A percentile compares a stretch with the other conserved stretches of the same genome.
Evolutionary conservation across 2,888 invertebrate genomes (phyloP).

Genomic region (Junonia oenone): DNA sequence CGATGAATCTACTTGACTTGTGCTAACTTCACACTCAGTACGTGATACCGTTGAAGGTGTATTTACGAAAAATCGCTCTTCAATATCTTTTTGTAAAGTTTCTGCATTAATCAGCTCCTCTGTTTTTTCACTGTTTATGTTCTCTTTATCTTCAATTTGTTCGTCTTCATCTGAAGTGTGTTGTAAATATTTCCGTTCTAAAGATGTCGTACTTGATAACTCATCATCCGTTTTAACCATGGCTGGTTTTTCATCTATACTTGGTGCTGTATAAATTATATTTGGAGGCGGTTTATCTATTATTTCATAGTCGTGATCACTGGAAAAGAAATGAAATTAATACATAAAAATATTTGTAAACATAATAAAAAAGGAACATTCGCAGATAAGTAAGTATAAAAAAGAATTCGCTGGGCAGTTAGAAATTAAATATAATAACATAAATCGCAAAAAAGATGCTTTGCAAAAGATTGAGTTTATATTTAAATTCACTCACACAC

Average conservation of each 20-base stretch:
- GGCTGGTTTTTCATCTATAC: constrained; percentile 55
- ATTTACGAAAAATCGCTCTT: constrained; percentile 81
- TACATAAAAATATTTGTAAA: background rate
- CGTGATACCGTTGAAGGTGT: constrained; percentile 80
- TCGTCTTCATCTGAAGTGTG: constrained; percentile 76
- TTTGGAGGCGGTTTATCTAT: constrained; percentile 84
- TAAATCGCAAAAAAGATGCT: constrained; percentile 52
- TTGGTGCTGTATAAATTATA: constrained; percentile 59
- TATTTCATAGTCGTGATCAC: constrained; percentile 96
- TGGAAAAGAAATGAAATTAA: constrained; percentile 63
- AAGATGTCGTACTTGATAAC: constrained; percentile 70
- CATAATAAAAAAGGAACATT: constrained; percentile 9
- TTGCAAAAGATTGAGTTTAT: constrained; percentile 59
- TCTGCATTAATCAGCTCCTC: constrained; percentile 64
- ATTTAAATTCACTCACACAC: constrained; percentile 59
- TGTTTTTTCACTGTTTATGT: constrained; percentile 42
- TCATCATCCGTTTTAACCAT: constrained; percentile 70
- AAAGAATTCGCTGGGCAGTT: constrained; percentile 38
- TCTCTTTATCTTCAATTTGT: constrained; percentile 53
- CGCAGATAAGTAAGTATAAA: constrained; percentile 14
- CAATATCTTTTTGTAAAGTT: constrained; percentile 81
- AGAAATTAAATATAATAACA: constrained; percentile 29
- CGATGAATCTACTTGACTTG: constrained; percentile 84
- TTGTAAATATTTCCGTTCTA: constrained; percentile 67
- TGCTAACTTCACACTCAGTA: constrained; percentile 82